Evolutionary conservation across 2,888 invertebrate genomes (phyloP).

Genomic region (Athalia rosae): DNA sequence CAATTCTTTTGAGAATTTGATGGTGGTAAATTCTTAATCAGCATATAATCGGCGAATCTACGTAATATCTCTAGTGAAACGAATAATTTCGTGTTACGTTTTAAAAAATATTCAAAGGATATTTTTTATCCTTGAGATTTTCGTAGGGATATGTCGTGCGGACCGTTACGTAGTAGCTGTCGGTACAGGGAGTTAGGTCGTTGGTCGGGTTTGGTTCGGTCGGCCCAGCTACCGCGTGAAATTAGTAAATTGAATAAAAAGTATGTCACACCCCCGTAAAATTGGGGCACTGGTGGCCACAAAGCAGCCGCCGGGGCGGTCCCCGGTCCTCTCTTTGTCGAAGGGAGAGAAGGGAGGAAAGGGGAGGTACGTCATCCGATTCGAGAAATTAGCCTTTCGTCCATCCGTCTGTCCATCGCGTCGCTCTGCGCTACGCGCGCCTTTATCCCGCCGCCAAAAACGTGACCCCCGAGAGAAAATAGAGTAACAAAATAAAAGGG

Average conservation of each 20-base stretch:
- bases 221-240: constrained; percentile 41
- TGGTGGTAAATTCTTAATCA: too few relatives aligned
- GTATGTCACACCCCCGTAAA: constrained; percentile 48
- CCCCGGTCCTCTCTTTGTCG: constrained; percentile 6
- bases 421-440: too few relatives aligned
- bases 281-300: constrained; percentile 38
- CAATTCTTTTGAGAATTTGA: not conserved
- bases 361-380: constrained; percentile 14
- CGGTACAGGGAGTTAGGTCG: not conserved
- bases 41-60: too few relatives aligned
- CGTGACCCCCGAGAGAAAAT: not conserved
- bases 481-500: not conserved
- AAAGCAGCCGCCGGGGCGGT: constrained; percentile 45
- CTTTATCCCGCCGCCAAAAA: constrained; percentile 6
- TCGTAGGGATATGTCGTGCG: not conserved
- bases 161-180: not conserved
- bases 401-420: not conserved
- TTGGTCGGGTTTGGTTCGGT: not conserved
- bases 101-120: too few relatives aligned
- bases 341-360: not conserved
- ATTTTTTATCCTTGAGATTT: too few relatives aligned
- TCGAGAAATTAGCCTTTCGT: constrained; percentile 9
- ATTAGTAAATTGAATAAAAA: constrained; percentile 47
- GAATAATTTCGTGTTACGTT: too few relatives aligned
- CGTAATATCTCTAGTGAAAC: too few relatives aligned